These are phyloP conservation scores for Pelochelys cantorii DNA, from an alignment of 2,797 vertebrate species.

Conservation along the genomic window DNA sequence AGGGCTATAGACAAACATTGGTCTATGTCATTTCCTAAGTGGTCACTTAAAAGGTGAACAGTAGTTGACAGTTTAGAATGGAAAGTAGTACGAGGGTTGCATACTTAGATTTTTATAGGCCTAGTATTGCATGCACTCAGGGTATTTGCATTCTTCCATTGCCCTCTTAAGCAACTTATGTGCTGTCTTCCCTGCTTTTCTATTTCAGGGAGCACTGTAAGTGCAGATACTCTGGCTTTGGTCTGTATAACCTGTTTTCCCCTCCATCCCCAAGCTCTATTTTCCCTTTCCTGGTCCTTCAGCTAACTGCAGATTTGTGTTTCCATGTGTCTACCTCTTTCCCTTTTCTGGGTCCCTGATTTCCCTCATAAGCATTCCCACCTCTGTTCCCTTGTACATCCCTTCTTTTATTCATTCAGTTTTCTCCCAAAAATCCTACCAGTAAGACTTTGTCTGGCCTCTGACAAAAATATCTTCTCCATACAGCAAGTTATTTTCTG, in stretches of 20 bases:
- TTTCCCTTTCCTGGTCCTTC: background rate
- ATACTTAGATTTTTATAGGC: background rate
- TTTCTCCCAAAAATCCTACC: background rate
- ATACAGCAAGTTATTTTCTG: background rate
- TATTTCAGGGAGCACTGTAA: background rate
- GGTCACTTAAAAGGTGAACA: background rate
- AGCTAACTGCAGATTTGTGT: background rate
- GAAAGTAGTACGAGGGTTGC: background rate
- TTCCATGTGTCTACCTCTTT: background rate
- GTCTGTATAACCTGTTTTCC: background rate
- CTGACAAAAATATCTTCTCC: background rate
- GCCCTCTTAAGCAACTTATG: fast-evolving
- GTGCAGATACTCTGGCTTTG: background rate
- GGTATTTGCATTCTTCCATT: background rate
- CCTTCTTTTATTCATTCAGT: background rate
- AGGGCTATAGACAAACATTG: background rate
- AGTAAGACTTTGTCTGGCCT: background rate
- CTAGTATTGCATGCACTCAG: fast-evolving
- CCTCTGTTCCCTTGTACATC: background rate
- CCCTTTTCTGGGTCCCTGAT: background rate
- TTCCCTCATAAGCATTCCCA: background rate
- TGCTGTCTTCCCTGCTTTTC: background rate
- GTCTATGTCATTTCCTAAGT: background rate
- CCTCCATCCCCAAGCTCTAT: fast-evolving
- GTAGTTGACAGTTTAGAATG: fast-evolving